phyloP scores from a whole-genome alignment of 2,797 vertebrate species.

The Myotis pilosus region DNA sequence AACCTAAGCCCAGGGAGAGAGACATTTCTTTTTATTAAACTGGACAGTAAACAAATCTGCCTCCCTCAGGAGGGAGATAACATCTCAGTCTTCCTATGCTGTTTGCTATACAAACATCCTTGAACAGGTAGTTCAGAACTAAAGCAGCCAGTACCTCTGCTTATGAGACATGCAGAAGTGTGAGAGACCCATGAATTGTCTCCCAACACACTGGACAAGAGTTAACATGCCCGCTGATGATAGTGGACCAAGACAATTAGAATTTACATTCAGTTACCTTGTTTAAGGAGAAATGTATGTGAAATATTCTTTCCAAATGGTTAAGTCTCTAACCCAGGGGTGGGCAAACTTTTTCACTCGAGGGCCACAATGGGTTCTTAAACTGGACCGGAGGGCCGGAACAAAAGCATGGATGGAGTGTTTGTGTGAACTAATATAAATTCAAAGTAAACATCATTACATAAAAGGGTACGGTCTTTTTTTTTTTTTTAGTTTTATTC shows the following conservation, averaged over 20 bases:
- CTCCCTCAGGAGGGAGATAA: not conserved
- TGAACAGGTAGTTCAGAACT: not conserved
- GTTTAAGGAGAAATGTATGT: not conserved
- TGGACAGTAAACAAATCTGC: not conserved
- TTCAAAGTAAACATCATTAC: too few species aligned
- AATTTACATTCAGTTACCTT: not conserved
- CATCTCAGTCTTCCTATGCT: not conserved
- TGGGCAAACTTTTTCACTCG: too few species aligned
- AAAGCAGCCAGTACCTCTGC: not conserved
- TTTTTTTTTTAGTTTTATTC: too few species aligned
- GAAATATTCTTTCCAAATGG: not conserved
- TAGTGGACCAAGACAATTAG: not conserved
- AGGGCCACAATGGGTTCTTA: too few species aligned
- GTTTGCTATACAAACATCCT: not conserved
- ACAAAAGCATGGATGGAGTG: too few species aligned
- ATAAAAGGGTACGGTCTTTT: too few species aligned
- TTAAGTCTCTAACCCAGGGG: not conserved
- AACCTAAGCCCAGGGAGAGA: not conserved
- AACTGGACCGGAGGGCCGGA: too few species aligned
- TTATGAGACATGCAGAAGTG: not conserved
- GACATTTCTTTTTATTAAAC: not conserved
- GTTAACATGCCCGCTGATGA: not conserved
- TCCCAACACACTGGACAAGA: not conserved
- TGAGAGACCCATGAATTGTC: not conserved
- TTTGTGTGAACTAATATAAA: too few species aligned